Evolutionary conservation across 2,113 vertebrate genomes (phyloP), one percentile per base, ranked within the genome.

Genomic region (Centropus bengalensis): DNA sequence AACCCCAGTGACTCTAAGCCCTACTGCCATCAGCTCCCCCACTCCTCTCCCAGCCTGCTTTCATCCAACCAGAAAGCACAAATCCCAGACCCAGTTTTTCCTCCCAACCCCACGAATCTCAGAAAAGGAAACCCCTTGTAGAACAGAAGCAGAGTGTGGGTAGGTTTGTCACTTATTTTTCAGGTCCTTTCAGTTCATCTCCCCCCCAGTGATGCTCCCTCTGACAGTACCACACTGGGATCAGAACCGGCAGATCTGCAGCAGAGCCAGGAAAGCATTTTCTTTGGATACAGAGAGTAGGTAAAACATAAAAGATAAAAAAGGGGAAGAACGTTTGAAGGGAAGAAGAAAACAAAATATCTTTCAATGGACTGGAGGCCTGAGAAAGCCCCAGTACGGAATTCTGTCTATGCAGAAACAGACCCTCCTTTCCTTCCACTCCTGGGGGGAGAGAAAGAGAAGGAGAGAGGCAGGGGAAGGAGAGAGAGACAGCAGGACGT

Each of bases 91-190:
- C 88, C 33, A 32, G 71, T 52, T 52, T 79, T 26, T 79, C 62
- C 81, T 77, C 78, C 88, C 92, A 16, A 45, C 28, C 91, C 90
- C 76, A 60, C 1, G 2, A 26, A 62, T 33, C 87, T 86, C 78
- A 59, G 77, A 64, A 60, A 93, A 79, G 76, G 64, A 84, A 93
- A 58, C 60, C 77, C 85, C 85, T 96, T 89, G 94, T 62, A 93
- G 94, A 96, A 94, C 96, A 93, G 87, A 94, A 97, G 96, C 95
- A 96, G 89, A 95, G 96, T 70, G 80, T 78, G 85, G 49, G 59
- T 60, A 68, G 82, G 75, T 82, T 89, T 74, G 71, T 66, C 69
- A 49, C 83, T 88, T 82, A 5, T 86, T 86, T 88, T 95, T 45
- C 94, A 91, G 86, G 88, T 82, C 54, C 87, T 92, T 91, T 76